Evolutionary conservation across 2,113 vertebrate species (phyloP).

Genomic region (Ascaphus truei): DNA sequence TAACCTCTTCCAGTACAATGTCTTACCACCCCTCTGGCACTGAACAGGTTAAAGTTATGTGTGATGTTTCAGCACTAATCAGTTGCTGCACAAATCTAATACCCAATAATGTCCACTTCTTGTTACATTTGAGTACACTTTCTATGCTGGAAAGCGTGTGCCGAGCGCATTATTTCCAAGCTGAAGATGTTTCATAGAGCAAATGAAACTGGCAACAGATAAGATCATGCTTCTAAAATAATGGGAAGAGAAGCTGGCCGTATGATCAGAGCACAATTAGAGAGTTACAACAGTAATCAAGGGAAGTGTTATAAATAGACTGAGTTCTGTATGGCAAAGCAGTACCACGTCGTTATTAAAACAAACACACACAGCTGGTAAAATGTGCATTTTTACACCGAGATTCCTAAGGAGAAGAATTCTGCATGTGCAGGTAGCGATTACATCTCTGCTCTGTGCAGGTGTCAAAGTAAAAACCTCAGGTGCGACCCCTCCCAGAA

Average conservation of each 20-base stretch:
- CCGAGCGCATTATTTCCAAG: too few relatives aligned
- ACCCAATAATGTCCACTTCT: too few relatives aligned
- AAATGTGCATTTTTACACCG: slow-evolving; percentile 5
- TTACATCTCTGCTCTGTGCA: slow-evolving; percentile 7
- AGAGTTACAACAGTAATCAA: neutral
- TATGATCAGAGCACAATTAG: neutral
- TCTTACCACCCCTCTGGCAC: too few relatives aligned
- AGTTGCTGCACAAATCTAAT: too few relatives aligned
- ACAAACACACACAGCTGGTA: slow-evolving; percentile 21
- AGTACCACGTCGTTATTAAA: slow-evolving; percentile 18
- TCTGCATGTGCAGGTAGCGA: neutral
- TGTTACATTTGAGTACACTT: too few relatives aligned
- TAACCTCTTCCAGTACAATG: too few relatives aligned
- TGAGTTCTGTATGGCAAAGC: neutral
- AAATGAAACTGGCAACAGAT: neutral
- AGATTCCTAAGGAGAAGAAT: slow-evolving; percentile 2
- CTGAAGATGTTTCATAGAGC: neutral
- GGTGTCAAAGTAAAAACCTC: neutral
- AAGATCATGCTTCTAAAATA: slow-evolving; percentile 2
- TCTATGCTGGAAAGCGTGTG: too few relatives aligned
- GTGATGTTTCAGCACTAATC: too few relatives aligned
- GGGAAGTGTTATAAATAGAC: slow-evolving; percentile 1
- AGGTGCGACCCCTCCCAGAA: too few relatives aligned
- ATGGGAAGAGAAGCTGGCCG: neutral
- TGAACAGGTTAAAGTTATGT: too few relatives aligned